A percentile compares a stretch with the other conserved stretches of the same genome.
Evolutionary conservation across 2,888 invertebrate genomes (phyloP).

Genomic region (Sympetrum striolatum): DNA sequence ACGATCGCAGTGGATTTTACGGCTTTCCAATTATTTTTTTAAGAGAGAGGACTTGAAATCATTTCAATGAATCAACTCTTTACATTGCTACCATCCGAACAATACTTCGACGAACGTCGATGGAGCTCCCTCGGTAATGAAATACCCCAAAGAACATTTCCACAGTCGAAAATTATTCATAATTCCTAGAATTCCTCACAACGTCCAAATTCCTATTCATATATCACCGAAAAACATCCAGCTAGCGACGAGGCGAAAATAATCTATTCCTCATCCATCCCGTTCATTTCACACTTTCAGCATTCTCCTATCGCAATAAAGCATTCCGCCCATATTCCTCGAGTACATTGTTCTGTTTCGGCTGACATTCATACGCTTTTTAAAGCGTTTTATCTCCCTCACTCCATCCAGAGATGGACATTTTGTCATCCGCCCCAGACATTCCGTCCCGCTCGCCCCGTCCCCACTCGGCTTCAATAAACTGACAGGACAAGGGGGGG

Average conservation of each 20-base stretch:
- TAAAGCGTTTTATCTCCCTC: conserved; percentile 27
- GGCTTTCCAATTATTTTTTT: too few relatives aligned
- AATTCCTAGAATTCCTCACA: too few relatives aligned
- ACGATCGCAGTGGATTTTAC: too few relatives aligned
- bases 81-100: too few relatives aligned
- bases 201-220: too few relatives aligned
- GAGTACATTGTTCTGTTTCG: background rate
- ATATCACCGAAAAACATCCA: too few relatives aligned
- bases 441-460: background rate
- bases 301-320: background rate
- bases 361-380: conserved; percentile 32
- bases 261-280: background rate
- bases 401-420: background rate
- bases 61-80: too few relatives aligned
- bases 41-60: too few relatives aligned
- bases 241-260: background rate
- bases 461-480: background rate
- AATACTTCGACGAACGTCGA: too few relatives aligned
- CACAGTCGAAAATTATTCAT: too few relatives aligned
- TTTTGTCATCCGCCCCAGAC: conserved; percentile 3
- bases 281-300: background rate
- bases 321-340: background rate
- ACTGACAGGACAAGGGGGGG: conserved; percentile 6
- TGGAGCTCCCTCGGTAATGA: too few relatives aligned
- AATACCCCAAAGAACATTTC: too few relatives aligned